phyloP scores from a whole-genome alignment of 2,797 vertebrate genomes.

The Chelon labrosus region DNA sequence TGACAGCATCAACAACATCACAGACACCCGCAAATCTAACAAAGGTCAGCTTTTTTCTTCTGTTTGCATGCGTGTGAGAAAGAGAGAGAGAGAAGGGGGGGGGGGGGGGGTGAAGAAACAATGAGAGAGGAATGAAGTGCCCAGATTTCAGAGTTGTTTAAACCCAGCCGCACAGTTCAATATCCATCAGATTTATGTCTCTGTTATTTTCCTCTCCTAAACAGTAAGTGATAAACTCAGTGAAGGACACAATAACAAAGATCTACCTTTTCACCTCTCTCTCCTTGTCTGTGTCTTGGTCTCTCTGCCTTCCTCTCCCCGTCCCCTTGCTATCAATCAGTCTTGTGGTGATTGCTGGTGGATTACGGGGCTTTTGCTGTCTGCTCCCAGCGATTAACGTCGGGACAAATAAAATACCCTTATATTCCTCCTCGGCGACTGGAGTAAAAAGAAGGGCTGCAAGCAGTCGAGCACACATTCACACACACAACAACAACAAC shows the following conservation, averaged over 20 bases:
- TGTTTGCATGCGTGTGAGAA: conserved; percentile 16
- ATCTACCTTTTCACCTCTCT: conserved; percentile 64
- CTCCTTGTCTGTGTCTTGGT: conserved; percentile 36
- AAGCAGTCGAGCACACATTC: not conserved
- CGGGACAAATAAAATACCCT: conserved; percentile 61
- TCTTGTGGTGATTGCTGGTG: conserved; percentile 74
- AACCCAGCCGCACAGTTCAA: conserved; percentile 53
- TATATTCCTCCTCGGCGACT: conserved; percentile 52
- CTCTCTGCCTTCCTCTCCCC: conserved; percentile 42
- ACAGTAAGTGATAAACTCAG: conserved; percentile 74
- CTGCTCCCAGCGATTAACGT: conserved; percentile 69
- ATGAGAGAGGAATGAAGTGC: conserved; percentile 8
- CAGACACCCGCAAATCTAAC: conserved; percentile 55
- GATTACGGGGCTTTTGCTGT: conserved; percentile 76
- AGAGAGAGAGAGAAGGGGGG: too few species aligned
- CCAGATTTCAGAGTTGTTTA: conserved; percentile 62
- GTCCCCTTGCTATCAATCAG: conserved; percentile 67
- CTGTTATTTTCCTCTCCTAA: conserved; percentile 72
- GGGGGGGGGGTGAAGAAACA: not conserved
- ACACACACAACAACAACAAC: conserved; percentile 18
- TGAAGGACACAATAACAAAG: conserved; percentile 77
- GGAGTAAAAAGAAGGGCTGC: conserved; percentile 21
- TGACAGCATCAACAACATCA: conserved; percentile 65
- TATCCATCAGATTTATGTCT: conserved; percentile 77
- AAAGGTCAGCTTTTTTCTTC: conserved; percentile 62